A percentile compares a stretch with the other conserved stretches of the same genome.
Conservation (phyloP, 2,113 vertebrate genomes). For the Marcusenius ussheri region DNA sequence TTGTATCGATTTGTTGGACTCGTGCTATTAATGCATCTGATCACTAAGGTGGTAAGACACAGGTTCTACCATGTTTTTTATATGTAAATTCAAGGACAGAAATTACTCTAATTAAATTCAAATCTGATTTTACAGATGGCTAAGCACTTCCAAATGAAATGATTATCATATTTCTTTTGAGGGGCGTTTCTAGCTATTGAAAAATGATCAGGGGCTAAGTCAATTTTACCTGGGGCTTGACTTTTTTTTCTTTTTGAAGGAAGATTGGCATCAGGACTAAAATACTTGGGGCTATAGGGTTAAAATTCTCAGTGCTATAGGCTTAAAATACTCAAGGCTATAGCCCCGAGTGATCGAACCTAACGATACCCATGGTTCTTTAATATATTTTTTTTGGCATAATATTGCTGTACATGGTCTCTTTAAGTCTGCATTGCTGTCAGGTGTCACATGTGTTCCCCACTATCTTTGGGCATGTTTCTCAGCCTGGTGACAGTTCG, state of each 20-base stretch:
- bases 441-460: background rate
- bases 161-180: background rate
- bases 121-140: background rate
- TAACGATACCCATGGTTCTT: background rate
- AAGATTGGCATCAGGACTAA: too few species aligned
- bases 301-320: too few species aligned
- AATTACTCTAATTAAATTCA: background rate
- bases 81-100: background rate
- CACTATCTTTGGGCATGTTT: background rate
- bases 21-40: background rate
- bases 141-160: background rate
- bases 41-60: background rate
- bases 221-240: too few species aligned
- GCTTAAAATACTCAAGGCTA: too few species aligned
- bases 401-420: background rate
- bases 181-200: too few species aligned
- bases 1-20: background rate
- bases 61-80: background rate
- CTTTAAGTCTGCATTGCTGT: background rate
- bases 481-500: background rate
- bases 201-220: too few species aligned
- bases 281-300: too few species aligned
- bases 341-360: too few species aligned
- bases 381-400: background rate
- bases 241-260: too few species aligned